Conservation (phyloP, 2,888 invertebrate genomes). For the Sturmia bella region DNA sequence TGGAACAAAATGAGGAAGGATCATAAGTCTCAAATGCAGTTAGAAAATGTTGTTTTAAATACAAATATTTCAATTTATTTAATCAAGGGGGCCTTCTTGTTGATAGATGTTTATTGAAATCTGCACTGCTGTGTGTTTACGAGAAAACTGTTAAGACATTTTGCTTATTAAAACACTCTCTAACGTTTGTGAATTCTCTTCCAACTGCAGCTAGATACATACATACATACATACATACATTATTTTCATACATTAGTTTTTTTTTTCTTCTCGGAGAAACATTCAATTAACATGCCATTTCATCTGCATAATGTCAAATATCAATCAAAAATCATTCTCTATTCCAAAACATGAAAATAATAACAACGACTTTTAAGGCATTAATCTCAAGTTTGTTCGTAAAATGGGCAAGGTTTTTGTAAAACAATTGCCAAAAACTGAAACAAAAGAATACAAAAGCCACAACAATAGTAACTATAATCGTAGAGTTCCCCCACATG, state of each 20-base stretch:
- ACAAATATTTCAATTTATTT: no score
- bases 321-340: constrained; percentile 15
- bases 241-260: background rate
- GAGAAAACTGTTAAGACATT: no score
- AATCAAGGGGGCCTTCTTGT: no score
- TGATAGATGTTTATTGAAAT: no score
- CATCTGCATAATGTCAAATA: constrained; percentile 34
- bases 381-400: constrained; percentile 44
- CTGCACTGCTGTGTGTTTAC: no score
- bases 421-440: constrained; percentile 28
- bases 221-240: no score
- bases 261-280: background rate
- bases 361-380: constrained; percentile 43
- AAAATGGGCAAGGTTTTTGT: constrained; percentile 58
- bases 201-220: no score
- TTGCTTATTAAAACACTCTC: no score
- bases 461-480: constrained; percentile 9
- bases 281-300: constrained; percentile 10
- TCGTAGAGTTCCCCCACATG: constrained; percentile 30
- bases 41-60: no score
- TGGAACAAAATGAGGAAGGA: no score
- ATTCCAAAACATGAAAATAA: constrained; percentile 11
- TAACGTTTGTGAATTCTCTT: no score
- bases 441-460: constrained; percentile 24
- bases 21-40: no score